Evolutionary conservation across 2,113 vertebrate genomes (phyloP).

Genomic region (Melanerpes formicivorus): DNA sequence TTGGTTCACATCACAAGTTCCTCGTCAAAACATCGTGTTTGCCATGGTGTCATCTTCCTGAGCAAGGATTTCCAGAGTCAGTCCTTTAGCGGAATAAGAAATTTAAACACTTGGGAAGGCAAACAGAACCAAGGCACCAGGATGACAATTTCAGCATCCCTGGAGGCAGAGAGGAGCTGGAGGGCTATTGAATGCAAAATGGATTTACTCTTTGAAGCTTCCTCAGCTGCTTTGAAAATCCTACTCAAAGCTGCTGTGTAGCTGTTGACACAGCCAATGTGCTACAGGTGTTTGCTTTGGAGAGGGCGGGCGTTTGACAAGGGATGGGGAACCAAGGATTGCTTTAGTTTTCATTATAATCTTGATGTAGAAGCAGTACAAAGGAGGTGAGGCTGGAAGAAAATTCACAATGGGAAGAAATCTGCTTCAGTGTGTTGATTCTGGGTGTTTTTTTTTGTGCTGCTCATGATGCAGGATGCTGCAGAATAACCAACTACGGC

Average conservation of each 20-base stretch:
- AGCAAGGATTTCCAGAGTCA: not conserved
- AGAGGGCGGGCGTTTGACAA: not conserved
- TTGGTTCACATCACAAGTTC: not conserved
- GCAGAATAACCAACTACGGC: slow-evolving; percentile 90
- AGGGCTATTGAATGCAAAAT: not conserved
- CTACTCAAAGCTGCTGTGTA: not conserved
- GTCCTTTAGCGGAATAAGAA: not conserved
- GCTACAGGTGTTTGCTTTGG: slow-evolving; percentile 7
- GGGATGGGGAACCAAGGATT: not conserved
- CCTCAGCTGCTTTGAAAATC: slow-evolving; percentile 27
- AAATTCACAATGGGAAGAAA: not conserved
- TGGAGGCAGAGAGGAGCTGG: not conserved
- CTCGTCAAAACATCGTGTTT: not conserved
- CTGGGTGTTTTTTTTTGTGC: slow-evolving; percentile 3
- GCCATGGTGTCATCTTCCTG: not conserved
- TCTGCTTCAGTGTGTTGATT: slow-evolving; percentile 13
- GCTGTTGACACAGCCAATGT: not conserved
- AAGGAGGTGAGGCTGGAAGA: not conserved
- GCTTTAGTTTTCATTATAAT: not conserved
- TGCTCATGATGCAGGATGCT: slow-evolving; percentile 82
- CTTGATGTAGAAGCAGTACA: not conserved
- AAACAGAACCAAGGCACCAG: not conserved
- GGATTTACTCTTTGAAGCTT: not conserved
- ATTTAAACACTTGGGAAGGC: not conserved
- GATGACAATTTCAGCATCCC: not conserved